Conservation (phyloP, 2,113 vertebrate species). For the Cairina moschata region DNA sequence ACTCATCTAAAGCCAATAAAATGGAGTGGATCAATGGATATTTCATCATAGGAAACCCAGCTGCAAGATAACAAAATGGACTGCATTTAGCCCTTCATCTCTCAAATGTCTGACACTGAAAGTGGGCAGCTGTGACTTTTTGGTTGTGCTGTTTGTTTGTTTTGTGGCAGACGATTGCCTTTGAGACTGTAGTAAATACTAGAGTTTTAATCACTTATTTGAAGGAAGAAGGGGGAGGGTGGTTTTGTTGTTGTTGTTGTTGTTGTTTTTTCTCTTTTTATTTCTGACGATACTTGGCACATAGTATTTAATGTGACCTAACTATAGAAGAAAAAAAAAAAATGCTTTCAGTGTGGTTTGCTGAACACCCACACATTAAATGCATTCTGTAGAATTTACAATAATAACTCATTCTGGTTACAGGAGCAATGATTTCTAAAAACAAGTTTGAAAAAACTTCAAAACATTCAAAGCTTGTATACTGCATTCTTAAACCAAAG, state of each 20-base stretch:
- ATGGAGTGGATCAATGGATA: conserved; percentile 16
- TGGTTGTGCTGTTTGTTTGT: background rate
- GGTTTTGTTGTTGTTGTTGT: background rate
- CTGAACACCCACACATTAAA: conserved; percentile 65
- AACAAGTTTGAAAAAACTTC: conserved; percentile 7
- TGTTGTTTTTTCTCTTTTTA: background rate
- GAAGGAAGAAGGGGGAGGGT: background rate
- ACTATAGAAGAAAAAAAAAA: background rate
- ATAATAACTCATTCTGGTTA: conserved; percentile 26
- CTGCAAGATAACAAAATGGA: conserved; percentile 22
- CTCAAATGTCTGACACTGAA: background rate
- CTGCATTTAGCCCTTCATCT: background rate
- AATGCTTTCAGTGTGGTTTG: conserved; percentile 54
- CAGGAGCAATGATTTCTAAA: conserved; percentile 34
- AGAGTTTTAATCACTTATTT: conserved; percentile 33
- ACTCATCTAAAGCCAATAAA: conserved; percentile 28
- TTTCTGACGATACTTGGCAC: conserved; percentile 39
- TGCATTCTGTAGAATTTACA: conserved; percentile 10
- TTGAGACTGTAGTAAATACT: conserved; percentile 15
- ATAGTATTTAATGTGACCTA: conserved; percentile 18
- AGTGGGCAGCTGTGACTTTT: conserved; percentile 13
- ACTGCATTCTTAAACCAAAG: background rate
- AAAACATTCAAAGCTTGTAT: conserved; percentile 26
- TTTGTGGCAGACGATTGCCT: background rate
- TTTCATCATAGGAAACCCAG: conserved; percentile 54